phyloP scores from a whole-genome alignment of 2,888 invertebrate species.

The Tetranychus truncatus region DNA sequence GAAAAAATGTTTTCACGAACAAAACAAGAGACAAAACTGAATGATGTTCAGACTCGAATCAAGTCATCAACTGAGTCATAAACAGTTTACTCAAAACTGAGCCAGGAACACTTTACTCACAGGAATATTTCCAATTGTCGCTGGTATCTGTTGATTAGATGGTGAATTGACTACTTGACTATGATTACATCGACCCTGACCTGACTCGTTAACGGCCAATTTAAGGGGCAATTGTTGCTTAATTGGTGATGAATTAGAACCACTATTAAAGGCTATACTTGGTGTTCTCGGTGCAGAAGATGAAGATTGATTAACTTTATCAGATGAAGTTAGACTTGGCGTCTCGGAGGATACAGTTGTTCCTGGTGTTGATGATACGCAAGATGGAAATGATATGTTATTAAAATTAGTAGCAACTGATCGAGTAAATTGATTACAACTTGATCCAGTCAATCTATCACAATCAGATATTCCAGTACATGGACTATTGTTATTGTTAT shows the following conservation, averaged over 20 bases:
- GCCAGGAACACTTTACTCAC: conserved; percentile 1
- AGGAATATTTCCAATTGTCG: background rate
- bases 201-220: background rate
- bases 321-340: background rate
- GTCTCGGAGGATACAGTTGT: background rate
- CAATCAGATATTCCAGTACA: background rate
- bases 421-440: background rate
- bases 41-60: no score
- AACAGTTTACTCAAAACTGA: background rate
- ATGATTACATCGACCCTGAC: background rate
- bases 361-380: background rate
- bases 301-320: background rate
- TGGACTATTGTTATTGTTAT: background rate
- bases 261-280: background rate
- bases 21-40: no score
- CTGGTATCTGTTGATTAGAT: background rate
- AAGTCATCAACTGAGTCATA: no score
- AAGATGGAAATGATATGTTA: background rate
- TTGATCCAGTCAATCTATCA: background rate
- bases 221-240: conserved; percentile 8
- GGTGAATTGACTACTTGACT: background rate
- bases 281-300: background rate
- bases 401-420: background rate
- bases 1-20: no score
- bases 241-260: background rate